Evolutionary conservation across 2,113 vertebrate species (phyloP), one percentile per base, ranked within the genome.

Genomic region (Lophius piscatorius): DNA sequence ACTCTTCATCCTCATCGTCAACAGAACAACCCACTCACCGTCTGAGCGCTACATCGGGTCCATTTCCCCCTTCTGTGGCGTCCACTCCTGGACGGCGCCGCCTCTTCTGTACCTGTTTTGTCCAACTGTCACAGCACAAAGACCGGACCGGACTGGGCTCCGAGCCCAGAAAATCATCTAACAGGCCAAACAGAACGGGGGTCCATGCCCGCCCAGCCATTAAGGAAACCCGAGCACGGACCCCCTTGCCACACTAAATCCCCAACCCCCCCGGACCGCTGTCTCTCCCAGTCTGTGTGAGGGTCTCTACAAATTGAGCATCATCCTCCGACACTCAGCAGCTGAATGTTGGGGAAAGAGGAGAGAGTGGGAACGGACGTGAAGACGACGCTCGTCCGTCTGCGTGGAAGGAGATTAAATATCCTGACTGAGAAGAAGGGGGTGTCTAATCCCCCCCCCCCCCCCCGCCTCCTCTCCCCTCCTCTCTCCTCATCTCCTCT

Each of bases 291-390:
- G n/a, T 65, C 62, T 7, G 55, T 62, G 42, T 66, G 55, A 61
- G 77, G 83, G 46, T 31, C 73, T 79, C 64, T 64, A 87, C 85
- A 90, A 91, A 91, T 90, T 89, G 87, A 81, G 77, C 85, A 76
- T 84, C 83, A 62, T 79, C 78, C 74, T 63, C 62, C 66, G 52
- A 14, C 75, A 66, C 62, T 70, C 67, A 75, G 63, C 78, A 70
- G 80, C 84, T 80, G n/a, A n/a, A 89, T 90, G 82, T 85, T 88
- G 78, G 28, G 58, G 70, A 46, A 52, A 84, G 78, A 65, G 49
- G 69, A 81, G 74, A 57, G 57, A 80, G 81, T 74, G 81, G 61
- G 78, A 74, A 88, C 71, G 74, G 83, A 86, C 78, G 44, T 16
- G 75, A 76, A 87, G 80, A 88, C 82, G 63, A 80, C 63, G 78